These are phyloP conservation scores for Ethmia dodecea DNA, from an alignment of 2,888 invertebrate genomes.

Conservation along the genomic window DNA sequence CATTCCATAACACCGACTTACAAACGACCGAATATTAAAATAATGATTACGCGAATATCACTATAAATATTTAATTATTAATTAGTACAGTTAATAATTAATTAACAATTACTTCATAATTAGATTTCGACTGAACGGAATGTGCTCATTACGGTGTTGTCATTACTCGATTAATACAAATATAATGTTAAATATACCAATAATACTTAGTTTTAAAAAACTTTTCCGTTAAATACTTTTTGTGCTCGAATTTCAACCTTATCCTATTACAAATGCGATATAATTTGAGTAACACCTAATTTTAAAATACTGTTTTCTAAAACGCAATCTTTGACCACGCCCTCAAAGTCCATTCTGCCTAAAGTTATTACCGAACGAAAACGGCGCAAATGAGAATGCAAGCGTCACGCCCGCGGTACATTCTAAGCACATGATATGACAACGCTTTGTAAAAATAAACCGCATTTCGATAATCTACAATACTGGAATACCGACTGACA, in stretches of 20 bases:
- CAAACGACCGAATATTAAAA: constrained; percentile 18
- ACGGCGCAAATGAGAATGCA: constrained; percentile 29
- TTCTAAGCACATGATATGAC: constrained; percentile 57
- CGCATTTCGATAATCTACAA: constrained; percentile 20
- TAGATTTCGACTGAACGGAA: constrained; percentile 64
- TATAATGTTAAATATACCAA: constrained; percentile 43
- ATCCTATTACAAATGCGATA: constrained; percentile 44
- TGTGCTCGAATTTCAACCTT: constrained; percentile 61
- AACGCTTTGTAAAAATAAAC: constrained; percentile 43
- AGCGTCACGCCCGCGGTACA: constrained; percentile 38
- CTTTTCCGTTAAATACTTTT: constrained; percentile 54
- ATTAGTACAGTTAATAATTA: too few species aligned
- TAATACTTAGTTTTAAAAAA: constrained; percentile 49
- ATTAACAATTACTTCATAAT: constrained; percentile 43
- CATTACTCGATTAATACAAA: constrained; percentile 42
- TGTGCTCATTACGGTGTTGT: constrained; percentile 62
- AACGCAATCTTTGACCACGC: neutral
- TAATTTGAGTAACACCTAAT: constrained; percentile 41
- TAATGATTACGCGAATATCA: constrained; percentile 39
- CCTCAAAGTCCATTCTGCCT: constrained; percentile 1
- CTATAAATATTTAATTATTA: constrained; percentile 32
- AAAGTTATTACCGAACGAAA: constrained; percentile 15
- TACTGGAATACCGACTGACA: constrained; percentile 24
- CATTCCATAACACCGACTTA: constrained; percentile 30
- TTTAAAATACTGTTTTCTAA: constrained; percentile 46